Evolutionary conservation across 1,140 invertebrate genomes (phyloP).

Genomic region (Drosophila teissieri): DNA sequence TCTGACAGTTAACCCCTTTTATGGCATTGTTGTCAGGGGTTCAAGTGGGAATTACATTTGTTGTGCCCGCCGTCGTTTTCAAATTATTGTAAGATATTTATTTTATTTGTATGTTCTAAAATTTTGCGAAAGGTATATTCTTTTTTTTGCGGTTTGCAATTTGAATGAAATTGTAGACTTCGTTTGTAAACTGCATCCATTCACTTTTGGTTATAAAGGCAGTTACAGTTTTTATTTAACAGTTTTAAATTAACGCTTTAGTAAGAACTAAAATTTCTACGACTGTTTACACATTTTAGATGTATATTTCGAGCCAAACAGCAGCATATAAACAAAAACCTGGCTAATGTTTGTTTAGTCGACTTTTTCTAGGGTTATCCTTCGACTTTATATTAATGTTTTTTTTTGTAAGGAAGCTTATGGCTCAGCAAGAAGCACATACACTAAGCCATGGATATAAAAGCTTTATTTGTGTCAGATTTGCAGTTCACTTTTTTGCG

Average conservation of each 20-base stretch:
- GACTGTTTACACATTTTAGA: neutral
- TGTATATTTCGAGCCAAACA: neutral
- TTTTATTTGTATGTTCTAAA: slow-evolving; percentile 3
- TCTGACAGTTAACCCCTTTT: slow-evolving; percentile 44
- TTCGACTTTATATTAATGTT: slow-evolving; percentile 25
- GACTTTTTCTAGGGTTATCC: slow-evolving; percentile 5
- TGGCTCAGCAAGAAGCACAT: slow-evolving; percentile 21
- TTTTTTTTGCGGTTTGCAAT: neutral
- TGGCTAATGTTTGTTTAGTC: slow-evolving; percentile 28
- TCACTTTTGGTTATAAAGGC: neutral
- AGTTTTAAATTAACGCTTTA: neutral
- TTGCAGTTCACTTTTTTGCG: slow-evolving; percentile 8
- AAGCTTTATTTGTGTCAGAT: slow-evolving; percentile 17
- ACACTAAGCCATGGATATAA: slow-evolving; percentile 3
- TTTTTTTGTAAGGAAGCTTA: slow-evolving; percentile 43
- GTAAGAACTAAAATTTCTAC: neutral
- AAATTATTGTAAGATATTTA: slow-evolving; percentile 11
- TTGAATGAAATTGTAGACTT: no score
- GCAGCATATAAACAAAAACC: slow-evolving; percentile 21
- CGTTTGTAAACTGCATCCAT: neutral
- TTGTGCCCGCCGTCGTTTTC: slow-evolving; percentile 4
- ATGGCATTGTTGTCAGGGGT: slow-evolving; percentile 17
- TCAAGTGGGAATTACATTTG: slow-evolving; percentile 24
- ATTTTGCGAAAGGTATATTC: neutral
- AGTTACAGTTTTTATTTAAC: no score